Evolutionary conservation across 2,113 vertebrate genomes (phyloP).

Genomic region (Ginglymostoma cirratum): DNA sequence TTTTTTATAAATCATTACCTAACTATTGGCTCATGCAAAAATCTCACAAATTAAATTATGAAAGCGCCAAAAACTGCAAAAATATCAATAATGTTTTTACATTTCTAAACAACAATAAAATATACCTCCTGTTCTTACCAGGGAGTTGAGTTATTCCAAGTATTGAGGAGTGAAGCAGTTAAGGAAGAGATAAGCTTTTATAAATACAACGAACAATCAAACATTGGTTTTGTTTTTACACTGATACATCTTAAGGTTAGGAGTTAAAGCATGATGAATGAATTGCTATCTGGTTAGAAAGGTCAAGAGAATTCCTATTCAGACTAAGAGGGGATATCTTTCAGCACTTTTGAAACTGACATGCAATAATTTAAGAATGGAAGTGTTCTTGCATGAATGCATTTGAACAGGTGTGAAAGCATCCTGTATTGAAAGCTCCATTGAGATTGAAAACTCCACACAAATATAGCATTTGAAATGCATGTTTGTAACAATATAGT

Average conservation of each 20-base stretch:
- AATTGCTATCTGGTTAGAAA: neutral
- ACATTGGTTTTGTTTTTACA: conserved; percentile 2
- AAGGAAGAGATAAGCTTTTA: conserved; percentile 82
- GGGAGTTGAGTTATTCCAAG: conserved; percentile 74
- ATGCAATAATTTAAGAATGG: neutral
- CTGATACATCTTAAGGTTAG: neutral
- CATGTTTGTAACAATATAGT: neutral
- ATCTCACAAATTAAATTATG: conserved; percentile 52
- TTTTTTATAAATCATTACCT: conserved; percentile 48
- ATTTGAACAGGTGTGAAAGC: neutral
- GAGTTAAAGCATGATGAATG: neutral
- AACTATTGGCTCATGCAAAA: conserved; percentile 59
- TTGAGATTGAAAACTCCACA: neutral
- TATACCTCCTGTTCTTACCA: conserved; percentile 98
- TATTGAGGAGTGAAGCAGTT: conserved; percentile 78
- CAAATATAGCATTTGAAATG: neutral
- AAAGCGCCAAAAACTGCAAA: conserved; percentile 59
- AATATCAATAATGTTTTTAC: conserved; percentile 63
- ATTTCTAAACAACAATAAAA: conserved; percentile 67
- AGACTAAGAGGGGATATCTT: neutral
- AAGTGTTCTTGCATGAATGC: neutral
- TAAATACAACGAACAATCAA: conserved; percentile 60
- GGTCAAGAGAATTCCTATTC: neutral
- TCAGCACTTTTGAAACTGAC: neutral
- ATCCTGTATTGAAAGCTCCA: neutral